Evolutionary conservation across 2,888 invertebrate genomes (phyloP), one percentile per base, ranked within the genome.

Genomic region (Diaprepes abbreviatus): DNA sequence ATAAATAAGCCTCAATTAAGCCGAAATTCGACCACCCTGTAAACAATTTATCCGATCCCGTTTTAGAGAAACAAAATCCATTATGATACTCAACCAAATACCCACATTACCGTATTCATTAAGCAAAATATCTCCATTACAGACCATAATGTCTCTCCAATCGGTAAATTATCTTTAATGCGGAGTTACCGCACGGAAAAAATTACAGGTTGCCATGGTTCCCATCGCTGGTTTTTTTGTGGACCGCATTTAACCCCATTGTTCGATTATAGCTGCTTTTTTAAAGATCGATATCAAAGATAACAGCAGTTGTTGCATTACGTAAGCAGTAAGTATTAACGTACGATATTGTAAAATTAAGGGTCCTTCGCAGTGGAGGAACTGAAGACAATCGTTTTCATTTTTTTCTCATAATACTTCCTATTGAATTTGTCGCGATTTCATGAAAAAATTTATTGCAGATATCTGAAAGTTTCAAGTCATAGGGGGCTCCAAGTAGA

Each of bases 61-160:
- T 43, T 40, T 43, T 21, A 50, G 3, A 50, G 9, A 50, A 45
- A 19, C 21, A 45, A 63, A 54, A 54, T 17, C 38, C 31, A 52
- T 50, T 50, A 62, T 50, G 38, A 21, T 19, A 9, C 4, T 24
- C 24, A 35, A 7, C 24, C 45, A 63, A 63, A 52, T 38, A 38
- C 16, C 60, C 17, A 60, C 31, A 48, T 60, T 60, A 55, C 43
- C 54, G 21, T 40, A 21, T 43, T 64, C 55, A 64, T 64, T 64
- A 64, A 7, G 55, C 31, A 64, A 64, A 64, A 64, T 55, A 64
- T 64, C 55, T 55, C 40, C 55, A 54, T 64, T 64, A 64, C 19
- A 40, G 55, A 6, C 55, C 43, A 45, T 64, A 64, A 64, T 55
- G 35, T 64, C 55, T 19, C 17, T 33, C 19, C 14, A 55, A 43